Percentiles rank a stretch among this genome's conserved stretches.
phyloP scores from a whole-genome alignment of 2,113 vertebrate genomes.

The Phrynosoma blainvillii region DNA sequence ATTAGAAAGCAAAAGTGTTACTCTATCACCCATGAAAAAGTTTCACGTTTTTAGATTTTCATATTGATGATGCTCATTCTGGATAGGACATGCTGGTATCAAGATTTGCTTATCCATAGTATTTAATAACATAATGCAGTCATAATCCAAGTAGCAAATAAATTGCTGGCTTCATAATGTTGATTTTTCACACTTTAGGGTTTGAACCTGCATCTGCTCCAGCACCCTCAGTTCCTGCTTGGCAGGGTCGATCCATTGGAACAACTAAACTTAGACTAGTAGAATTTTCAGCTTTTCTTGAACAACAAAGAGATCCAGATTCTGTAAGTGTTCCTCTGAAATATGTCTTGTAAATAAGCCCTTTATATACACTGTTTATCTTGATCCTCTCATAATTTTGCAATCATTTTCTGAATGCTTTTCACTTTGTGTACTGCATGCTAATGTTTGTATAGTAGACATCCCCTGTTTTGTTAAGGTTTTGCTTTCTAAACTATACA shows the following conservation, averaged over 20 bases:
- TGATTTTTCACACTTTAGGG: constrained; percentile 76
- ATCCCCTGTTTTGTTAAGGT: background rate
- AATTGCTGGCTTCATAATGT: constrained; percentile 23
- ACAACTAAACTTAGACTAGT: constrained; percentile 97
- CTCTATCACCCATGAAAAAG: too few relatives aligned
- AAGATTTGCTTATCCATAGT: background rate
- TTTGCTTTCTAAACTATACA: background rate
- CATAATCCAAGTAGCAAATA: background rate
- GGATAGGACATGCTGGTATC: background rate
- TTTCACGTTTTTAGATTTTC: too few relatives aligned
- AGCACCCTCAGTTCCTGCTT: constrained; percentile 91
- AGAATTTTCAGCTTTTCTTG: constrained; percentile 97
- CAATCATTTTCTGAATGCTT: background rate
- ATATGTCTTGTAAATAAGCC: background rate
- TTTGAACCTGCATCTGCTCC: constrained; percentile 91
- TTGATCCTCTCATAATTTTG: background rate
- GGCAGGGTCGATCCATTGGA: constrained; percentile 98
- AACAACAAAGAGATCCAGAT: constrained; percentile 96
- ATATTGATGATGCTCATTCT: too few relatives aligned
- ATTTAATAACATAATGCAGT: too few relatives aligned
- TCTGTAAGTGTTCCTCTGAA: constrained; percentile 79
- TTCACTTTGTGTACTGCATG: background rate
- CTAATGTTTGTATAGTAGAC: background rate
- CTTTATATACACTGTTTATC: background rate
- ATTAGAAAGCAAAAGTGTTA: too few relatives aligned